Evolutionary conservation across 2,113 vertebrate genomes (phyloP), one percentile per base, ranked within the genome.

Genomic region (Zosterops japonicus): DNA sequence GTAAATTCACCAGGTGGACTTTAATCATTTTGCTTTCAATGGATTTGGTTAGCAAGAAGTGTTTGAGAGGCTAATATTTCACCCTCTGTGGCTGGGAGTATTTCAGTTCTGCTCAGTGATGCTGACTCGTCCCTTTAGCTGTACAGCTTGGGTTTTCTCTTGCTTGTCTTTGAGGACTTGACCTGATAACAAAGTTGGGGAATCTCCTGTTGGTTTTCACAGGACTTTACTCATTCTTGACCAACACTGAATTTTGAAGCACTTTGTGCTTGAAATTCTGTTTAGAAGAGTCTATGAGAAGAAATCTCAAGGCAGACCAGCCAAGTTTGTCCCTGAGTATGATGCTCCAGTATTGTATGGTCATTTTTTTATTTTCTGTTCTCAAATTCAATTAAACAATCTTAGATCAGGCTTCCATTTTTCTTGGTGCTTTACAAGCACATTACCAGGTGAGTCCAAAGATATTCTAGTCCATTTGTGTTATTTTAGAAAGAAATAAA

Each of bases 11-110:
- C 88, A 94, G 94, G 93, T 95, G 92, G 92, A 87, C 94, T 95
- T 96, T 88, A 96, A 97, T 97, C 94, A 88, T 95, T 87, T 83
- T 87, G 82, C 94, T 96, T 97, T 96, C 96, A 96, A 63, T 96
- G 96, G 95, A 91, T 95, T 96, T 33, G 74, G 47, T 75, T 93
- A 63, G 83, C 70, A 87, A 87, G 85, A 96, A 89, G 81, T 81
- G 93, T 50, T 80, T 64, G 87, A 93, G 94, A 87, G 76, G 86
- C 83, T 89, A 75, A 68, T 92, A 46, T 89, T 95, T 92, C 89
- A 92, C 39, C 21, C 14, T 6, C 74, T 39, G 47, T 24, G 68
- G 14, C 44, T 68, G 60, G 4, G 57, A 83, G 57, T 44, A 29
- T 47, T 71, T 77, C 46, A 13, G 42, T 77, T 49, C 36, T 27